Percentiles rank a stretch among this genome's conserved stretches.
Conservation (phyloP, 92 coral and sea anemone species). For the Phenganax marumi region DNA sequence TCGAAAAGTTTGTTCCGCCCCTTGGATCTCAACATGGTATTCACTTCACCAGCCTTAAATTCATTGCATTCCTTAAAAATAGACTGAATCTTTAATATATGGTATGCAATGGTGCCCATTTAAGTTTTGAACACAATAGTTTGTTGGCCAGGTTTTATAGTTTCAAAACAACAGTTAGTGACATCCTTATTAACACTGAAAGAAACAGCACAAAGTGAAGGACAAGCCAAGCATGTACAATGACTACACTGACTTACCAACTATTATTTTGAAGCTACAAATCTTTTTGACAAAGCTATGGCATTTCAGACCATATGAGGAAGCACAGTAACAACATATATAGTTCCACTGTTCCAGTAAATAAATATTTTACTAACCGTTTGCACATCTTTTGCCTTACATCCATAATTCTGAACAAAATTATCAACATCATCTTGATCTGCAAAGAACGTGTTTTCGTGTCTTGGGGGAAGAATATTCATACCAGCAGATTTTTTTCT, state of each 20-base stretch:
- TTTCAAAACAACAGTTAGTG: no score
- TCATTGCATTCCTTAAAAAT: constrained; percentile 52
- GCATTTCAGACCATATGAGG: no score
- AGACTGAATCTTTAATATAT: neutral
- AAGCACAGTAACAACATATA: neutral
- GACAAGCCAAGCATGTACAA: no score
- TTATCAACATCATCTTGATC: constrained; percentile 65
- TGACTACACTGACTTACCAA: no score
- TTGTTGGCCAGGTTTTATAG: no score
- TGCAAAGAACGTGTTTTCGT: constrained; percentile 51
- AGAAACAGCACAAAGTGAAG: neutral
- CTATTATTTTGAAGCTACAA: no score
- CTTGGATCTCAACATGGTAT: constrained; percentile 48
- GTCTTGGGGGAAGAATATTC: constrained; percentile 39
- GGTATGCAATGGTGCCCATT: no score
- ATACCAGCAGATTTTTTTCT: constrained; percentile 47
- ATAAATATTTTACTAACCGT: constrained; percentile 11
- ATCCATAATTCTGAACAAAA: constrained; percentile 51
- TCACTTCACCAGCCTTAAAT: constrained; percentile 62
- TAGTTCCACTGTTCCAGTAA: neutral
- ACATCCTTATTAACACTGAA: neutral
- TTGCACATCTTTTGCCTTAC: constrained; percentile 27
- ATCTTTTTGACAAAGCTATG: no score
- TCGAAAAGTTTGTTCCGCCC: constrained; percentile 59
- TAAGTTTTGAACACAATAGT: no score